A percentile compares a stretch with the other conserved stretches of the same genome.
These are phyloP conservation scores for Parelbella ahira DNA, from an alignment of 2,888 invertebrate species.

Conservation along the genomic window DNA sequence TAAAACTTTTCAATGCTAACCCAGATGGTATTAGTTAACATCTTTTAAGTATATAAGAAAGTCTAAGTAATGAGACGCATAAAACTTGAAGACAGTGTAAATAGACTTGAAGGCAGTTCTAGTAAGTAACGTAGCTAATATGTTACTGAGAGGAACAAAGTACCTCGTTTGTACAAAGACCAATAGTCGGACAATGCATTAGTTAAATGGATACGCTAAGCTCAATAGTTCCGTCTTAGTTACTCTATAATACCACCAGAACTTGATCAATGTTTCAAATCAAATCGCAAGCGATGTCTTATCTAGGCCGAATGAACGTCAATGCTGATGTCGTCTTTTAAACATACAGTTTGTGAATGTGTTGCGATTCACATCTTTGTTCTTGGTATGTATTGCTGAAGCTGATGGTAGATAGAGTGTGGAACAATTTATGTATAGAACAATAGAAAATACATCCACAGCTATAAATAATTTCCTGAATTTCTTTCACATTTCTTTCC, in stretches of 20 bases:
- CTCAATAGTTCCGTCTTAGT: slow-evolving; percentile 63
- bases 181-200: slow-evolving; percentile 76
- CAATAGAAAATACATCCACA: too few species aligned
- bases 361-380: too few species aligned
- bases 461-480: too few species aligned
- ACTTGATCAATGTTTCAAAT: slow-evolving; percentile 68
- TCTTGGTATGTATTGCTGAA: too few species aligned
- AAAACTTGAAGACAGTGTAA: slow-evolving; percentile 1
- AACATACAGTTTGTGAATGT: too few species aligned
- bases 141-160: slow-evolving; percentile 62
- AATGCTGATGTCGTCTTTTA: slow-evolving; percentile 42
- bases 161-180: slow-evolving; percentile 72
- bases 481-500: too few species aligned
- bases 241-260: slow-evolving; percentile 63
- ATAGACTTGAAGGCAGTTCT: slow-evolving; percentile 15
- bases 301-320: slow-evolving; percentile 55
- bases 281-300: slow-evolving; percentile 60
- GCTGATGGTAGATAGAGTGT: too few species aligned
- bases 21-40: too few species aligned
- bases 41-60: too few species aligned
- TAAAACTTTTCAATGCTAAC: too few species aligned
- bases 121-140: slow-evolving; percentile 47
- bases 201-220: slow-evolving; percentile 73
- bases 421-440: too few species aligned
- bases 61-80: slow-evolving; percentile 13